Evolutionary conservation across 2,888 invertebrate species (phyloP).

Genomic region (Acleris sparsana): DNA sequence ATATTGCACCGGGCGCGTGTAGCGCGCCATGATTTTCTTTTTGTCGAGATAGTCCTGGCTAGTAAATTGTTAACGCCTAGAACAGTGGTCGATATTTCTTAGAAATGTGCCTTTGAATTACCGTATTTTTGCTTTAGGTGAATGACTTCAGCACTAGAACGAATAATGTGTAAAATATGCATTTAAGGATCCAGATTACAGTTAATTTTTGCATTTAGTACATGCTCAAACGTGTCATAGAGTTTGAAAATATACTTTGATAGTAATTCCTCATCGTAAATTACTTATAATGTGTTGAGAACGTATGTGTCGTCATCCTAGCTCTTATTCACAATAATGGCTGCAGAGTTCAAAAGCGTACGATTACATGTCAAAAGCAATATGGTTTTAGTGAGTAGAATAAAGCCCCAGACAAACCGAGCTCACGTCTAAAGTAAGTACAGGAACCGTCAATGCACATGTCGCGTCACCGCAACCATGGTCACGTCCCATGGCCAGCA

Average conservation of each 20-base stretch:
- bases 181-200: too few species aligned
- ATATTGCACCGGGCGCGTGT: slow-evolving; percentile 66
- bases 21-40: slow-evolving; percentile 61
- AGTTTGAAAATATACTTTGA: too few species aligned
- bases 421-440: neutral
- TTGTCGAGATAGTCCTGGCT: slow-evolving; percentile 73
- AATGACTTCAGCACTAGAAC: neutral
- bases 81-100: slow-evolving; percentile 80
- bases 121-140: slow-evolving; percentile 40
- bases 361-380: too few species aligned
- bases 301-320: too few species aligned
- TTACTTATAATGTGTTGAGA: too few species aligned
- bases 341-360: too few species aligned
- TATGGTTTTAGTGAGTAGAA: too few species aligned
- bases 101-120: slow-evolving; percentile 67
- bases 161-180: neutral
- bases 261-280: too few species aligned
- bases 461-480: neutral
- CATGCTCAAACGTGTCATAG: too few species aligned
- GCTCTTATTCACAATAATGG: too few species aligned
- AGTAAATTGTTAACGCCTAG: slow-evolving; percentile 80
- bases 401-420: too few species aligned
- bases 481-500: neutral
- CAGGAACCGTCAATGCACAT: neutral
- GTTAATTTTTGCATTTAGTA: too few species aligned